Conservation (phyloP, 2,797 vertebrate species). For the Lithobates pipiens region DNA sequence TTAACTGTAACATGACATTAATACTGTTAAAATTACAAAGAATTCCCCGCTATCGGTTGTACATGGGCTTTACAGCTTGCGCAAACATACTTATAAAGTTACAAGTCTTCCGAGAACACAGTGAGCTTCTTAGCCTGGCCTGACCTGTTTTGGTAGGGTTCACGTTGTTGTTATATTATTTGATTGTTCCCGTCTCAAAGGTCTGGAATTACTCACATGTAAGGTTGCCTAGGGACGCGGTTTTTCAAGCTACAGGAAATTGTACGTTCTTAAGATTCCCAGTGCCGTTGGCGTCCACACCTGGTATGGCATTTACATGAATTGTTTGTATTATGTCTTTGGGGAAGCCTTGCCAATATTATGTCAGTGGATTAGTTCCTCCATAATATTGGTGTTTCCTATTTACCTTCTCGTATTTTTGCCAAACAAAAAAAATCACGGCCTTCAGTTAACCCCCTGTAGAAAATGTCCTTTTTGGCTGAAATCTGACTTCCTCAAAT, state of each 20-base stretch:
- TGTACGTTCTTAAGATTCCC: slow-evolving; percentile 25
- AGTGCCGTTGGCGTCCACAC: slow-evolving; percentile 15
- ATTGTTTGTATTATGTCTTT: slow-evolving; percentile 19
- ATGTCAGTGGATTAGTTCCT: slow-evolving; percentile 3
- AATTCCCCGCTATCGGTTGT: neutral
- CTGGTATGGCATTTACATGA: slow-evolving; percentile 32
- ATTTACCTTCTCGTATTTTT: slow-evolving; percentile 31
- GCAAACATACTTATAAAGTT: no score
- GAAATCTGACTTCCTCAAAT: slow-evolving; percentile 23
- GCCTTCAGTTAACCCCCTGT: slow-evolving; percentile 11
- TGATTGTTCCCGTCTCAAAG: neutral
- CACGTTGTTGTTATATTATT: slow-evolving; percentile 21
- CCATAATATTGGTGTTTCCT: neutral
- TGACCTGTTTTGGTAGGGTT: neutral
- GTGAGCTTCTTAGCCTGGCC: neutral
- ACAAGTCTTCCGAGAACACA: neutral
- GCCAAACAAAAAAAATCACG: slow-evolving; percentile 23
- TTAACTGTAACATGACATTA: neutral
- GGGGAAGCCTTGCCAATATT: neutral
- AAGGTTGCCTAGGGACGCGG: slow-evolving; percentile 34
- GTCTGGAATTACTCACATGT: neutral
- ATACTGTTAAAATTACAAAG: neutral
- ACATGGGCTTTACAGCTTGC: neutral
- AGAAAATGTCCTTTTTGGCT: slow-evolving; percentile 34
- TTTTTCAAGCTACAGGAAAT: slow-evolving; percentile 36